These are phyloP conservation scores for Gandaritis pyraliata DNA, from an alignment of 2,888 invertebrate genomes.

Conservation along the genomic window DNA sequence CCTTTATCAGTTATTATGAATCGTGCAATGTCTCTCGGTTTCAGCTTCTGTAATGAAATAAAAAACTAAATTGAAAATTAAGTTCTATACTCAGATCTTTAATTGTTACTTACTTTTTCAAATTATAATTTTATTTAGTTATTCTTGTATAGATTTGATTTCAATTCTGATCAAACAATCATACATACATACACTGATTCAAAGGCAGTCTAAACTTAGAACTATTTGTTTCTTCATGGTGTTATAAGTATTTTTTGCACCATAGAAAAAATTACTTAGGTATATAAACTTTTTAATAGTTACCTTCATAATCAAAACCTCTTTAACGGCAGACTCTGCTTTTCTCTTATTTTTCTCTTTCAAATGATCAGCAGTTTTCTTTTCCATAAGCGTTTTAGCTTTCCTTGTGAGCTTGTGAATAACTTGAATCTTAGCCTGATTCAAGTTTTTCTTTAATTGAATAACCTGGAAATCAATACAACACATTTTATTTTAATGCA, in stretches of 20 bases:
- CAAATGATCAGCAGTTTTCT: conserved; percentile 66
- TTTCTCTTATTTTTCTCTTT: conserved; percentile 71
- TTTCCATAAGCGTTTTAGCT: conserved; percentile 69
- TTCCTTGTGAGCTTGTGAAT: conserved; percentile 78
- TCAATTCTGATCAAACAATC: too few relatives aligned
- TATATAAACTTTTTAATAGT: too few relatives aligned
- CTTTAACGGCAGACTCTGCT: conserved; percentile 72
- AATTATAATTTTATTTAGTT: too few relatives aligned
- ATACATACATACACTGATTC: too few relatives aligned
- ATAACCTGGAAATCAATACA: conserved; percentile 65
- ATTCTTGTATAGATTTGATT: too few relatives aligned
- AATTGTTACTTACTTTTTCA: too few relatives aligned
- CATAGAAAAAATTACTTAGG: too few relatives aligned
- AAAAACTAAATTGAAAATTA: not conserved
- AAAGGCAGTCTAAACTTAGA: too few relatives aligned
- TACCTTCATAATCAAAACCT: conserved; percentile 76
- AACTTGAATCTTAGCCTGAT: conserved; percentile 72
- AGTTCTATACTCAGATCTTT: too few relatives aligned
- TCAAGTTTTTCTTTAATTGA: conserved; percentile 69
- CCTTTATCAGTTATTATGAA: conserved; percentile 73
- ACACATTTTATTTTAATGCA: not conserved
- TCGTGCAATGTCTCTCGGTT: conserved; percentile 70
- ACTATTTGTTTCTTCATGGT: too few relatives aligned
- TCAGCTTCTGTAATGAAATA: conserved; percentile 70
- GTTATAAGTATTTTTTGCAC: too few relatives aligned